phyloP scores from a whole-genome alignment of 2,888 invertebrate species.

The Molanna angustata region DNA sequence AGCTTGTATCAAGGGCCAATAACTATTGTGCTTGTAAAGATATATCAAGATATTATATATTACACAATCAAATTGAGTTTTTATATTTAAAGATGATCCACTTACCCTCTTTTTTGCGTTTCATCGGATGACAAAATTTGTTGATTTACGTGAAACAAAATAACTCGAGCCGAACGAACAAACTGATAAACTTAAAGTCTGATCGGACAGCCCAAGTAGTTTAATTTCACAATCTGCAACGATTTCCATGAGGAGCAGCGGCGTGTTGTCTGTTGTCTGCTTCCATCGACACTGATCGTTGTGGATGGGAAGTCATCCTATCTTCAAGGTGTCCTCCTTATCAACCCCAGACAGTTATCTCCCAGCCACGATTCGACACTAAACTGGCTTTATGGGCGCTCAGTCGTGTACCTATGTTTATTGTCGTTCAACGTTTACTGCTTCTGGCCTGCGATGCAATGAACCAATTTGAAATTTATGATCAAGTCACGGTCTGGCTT shows the following conservation, averaged over 20 bases:
- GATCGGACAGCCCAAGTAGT: conserved; percentile 57
- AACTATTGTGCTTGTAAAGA: too few relatives aligned
- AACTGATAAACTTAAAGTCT: conserved; percentile 50
- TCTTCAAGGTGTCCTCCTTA: conserved; percentile 8
- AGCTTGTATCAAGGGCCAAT: too few relatives aligned
- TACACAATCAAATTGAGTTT: too few relatives aligned
- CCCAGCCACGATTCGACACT: conserved; percentile 11
- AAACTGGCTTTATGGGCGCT: conserved; percentile 1
- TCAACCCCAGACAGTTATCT: conserved; percentile 2
- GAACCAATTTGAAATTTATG: conserved; percentile 17
- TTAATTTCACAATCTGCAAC: conserved; percentile 29
- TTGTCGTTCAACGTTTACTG: conserved; percentile 8
- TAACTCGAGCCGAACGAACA: conserved; percentile 60
- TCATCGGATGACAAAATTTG: neutral
- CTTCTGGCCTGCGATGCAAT: conserved; percentile 19
- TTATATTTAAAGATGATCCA: too few relatives aligned
- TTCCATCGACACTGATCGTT: too few relatives aligned
- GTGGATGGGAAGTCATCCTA: too few relatives aligned
- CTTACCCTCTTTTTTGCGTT: neutral
- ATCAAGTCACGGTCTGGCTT: conserved; percentile 24
- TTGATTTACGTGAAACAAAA: conserved; percentile 39
- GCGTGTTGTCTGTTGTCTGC: too few relatives aligned
- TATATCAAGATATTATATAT: too few relatives aligned
- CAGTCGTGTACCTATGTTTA: neutral
- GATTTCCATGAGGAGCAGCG: conserved; percentile 1